These are phyloP conservation scores for Catalaphyllia jardinei DNA, from an alignment of 64 coral and sea anemone genomes.

Conservation along the genomic window DNA sequence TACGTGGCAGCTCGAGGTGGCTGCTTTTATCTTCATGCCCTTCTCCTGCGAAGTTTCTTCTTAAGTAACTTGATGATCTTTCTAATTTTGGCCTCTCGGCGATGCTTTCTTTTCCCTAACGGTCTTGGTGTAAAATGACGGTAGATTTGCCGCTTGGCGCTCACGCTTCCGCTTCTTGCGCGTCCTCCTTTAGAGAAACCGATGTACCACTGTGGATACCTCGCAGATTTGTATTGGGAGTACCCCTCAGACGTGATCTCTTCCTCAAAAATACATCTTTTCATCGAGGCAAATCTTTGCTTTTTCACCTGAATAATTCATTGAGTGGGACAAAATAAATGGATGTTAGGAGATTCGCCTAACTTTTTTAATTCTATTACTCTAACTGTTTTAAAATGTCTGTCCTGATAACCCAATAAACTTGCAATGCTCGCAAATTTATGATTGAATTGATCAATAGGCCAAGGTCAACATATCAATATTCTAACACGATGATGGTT, in stretches of 20 bases:
- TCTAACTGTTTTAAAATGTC: no score
- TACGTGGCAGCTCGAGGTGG: no score
- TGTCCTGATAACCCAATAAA: no score
- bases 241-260: constrained; percentile 13
- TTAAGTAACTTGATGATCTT: constrained; percentile 9
- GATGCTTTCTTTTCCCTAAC: not conserved
- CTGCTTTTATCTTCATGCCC: no score
- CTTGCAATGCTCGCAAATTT: no score
- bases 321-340: not conserved
- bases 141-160: constrained; percentile 9
- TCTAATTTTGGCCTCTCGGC: not conserved
- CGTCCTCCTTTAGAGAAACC: constrained; percentile 41
- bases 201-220: constrained; percentile 44
- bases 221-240: constrained; percentile 29
- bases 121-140: not conserved
- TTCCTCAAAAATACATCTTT: constrained; percentile 56
- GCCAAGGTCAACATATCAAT: no score
- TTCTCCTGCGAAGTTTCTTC: not conserved
- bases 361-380: no score
- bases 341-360: not conserved
- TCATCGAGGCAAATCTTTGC: not conserved
- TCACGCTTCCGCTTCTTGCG: not conserved
- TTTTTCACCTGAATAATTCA: constrained; percentile 7
- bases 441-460: no score
- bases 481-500: no score